phyloP scores from a whole-genome alignment of 2,888 invertebrate species.

The Dermolepida albohirtum region DNA sequence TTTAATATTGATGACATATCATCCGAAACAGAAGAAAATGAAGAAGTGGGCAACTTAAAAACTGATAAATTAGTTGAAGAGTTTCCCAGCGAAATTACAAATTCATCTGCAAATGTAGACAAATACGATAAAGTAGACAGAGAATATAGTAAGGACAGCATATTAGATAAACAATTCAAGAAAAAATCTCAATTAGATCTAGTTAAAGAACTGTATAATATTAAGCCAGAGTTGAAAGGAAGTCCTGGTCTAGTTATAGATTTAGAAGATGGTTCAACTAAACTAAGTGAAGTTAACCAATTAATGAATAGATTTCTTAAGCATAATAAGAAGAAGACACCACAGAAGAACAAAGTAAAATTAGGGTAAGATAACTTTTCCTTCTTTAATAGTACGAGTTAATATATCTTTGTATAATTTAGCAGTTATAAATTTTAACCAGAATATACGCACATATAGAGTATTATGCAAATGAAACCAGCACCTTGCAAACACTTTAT shows the following conservation, averaged over 20 bases:
- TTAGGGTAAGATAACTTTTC: slow-evolving; percentile 66
- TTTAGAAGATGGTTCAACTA: slow-evolving; percentile 67
- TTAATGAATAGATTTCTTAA: slow-evolving; percentile 79
- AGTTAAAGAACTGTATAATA: slow-evolving; percentile 55
- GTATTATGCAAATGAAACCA: no score
- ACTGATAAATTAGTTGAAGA: slow-evolving; percentile 32
- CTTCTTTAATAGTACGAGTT: neutral
- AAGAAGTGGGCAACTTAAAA: slow-evolving; percentile 6
- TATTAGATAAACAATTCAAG: no score
- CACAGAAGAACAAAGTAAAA: slow-evolving; percentile 70
- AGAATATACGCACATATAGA: no score
- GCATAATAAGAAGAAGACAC: slow-evolving; percentile 72
- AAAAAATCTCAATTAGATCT: slow-evolving; percentile 32
- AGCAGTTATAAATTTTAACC: no score
- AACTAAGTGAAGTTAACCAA: slow-evolving; percentile 72
- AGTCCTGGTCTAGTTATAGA: slow-evolving; percentile 71
- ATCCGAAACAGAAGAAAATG: slow-evolving; percentile 41
- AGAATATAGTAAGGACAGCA: neutral
- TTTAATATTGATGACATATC: slow-evolving; percentile 53
- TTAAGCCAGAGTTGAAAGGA: slow-evolving; percentile 69
- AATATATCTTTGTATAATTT: no score
- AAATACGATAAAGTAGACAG: slow-evolving; percentile 25
- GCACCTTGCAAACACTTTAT: no score
- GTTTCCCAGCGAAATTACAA: slow-evolving; percentile 6
- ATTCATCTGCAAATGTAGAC: neutral